Percentiles rank a stretch among this genome's conserved stretches.
Evolutionary conservation across 30 jellyfish, hydroid and myxozoan genomes (phyloP).

Genomic region (Aurelia coerulea): DNA sequence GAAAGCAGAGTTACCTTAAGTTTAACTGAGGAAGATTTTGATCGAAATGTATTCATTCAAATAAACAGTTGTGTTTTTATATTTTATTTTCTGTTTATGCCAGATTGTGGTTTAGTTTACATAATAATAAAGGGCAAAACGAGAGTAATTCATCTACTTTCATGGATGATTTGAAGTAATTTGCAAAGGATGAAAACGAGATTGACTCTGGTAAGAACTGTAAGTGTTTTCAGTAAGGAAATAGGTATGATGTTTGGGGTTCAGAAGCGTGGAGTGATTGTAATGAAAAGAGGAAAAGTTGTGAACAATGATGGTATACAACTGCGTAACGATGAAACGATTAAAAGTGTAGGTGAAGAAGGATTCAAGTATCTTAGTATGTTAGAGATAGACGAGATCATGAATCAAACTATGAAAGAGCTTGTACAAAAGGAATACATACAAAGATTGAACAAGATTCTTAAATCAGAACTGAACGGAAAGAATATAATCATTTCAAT

Average conservation of each 20-base stretch:
- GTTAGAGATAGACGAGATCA: constrained; percentile 15
- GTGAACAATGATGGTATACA: constrained; percentile 17
- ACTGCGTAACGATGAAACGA: constrained; percentile 10
- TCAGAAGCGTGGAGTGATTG: constrained; percentile 15
- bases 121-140: neutral
- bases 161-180: too few species aligned
- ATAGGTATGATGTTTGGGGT: constrained; percentile 44
- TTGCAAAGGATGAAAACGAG: constrained; percentile 21
- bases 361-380: constrained; percentile 15
- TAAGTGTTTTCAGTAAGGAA: constrained; percentile 17
- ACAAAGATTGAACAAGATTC: neutral
- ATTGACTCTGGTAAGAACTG: constrained; percentile 16
- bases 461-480: too few species aligned
- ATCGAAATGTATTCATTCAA: too few species aligned
- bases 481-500: constrained; percentile 20
- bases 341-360: constrained; percentile 14
- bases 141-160: constrained; percentile 17
- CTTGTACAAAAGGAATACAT: constrained; percentile 14
- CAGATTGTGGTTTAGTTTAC: neutral
- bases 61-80: too few species aligned
- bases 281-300: too few species aligned
- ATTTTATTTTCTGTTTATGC: too few species aligned
- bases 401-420: constrained; percentile 4
- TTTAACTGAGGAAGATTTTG: too few species aligned
- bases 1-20: too few species aligned